Evolutionary conservation across 1,140 invertebrate genomes (phyloP).

Genomic region (Heliconius eleuchia): DNA sequence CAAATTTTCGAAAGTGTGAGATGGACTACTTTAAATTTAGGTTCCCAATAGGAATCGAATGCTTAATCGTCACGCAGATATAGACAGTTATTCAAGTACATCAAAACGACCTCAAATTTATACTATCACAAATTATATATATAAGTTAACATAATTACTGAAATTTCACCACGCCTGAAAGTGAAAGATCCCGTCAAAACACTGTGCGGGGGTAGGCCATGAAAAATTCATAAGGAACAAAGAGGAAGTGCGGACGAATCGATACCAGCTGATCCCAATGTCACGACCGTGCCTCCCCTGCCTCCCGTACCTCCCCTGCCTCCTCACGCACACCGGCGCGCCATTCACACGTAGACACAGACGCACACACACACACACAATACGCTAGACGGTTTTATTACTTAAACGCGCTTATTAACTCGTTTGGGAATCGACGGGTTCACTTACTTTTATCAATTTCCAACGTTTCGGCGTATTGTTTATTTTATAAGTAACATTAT

Average conservation of each 20-base stretch:
- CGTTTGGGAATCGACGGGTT: slow-evolving; percentile 12
- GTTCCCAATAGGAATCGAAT: background rate
- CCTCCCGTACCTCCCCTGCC: slow-evolving; percentile 9
- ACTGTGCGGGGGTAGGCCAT: slow-evolving; percentile 47
- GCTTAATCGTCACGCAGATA: background rate
- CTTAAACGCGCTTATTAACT: slow-evolving; percentile 1
- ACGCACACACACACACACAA: slow-evolving; percentile 38
- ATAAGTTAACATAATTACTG: background rate
- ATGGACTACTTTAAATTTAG: too few species aligned
- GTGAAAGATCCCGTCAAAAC: slow-evolving; percentile 47
- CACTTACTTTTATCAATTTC: slow-evolving; percentile 7
- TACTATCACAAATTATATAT: background rate
- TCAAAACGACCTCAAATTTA: background rate
- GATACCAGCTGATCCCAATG: slow-evolving; percentile 79
- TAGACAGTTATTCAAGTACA: background rate
- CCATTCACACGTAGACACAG: slow-evolving; percentile 28
- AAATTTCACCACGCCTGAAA: background rate
- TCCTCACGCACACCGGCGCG: slow-evolving; percentile 22
- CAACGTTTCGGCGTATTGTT: background rate
- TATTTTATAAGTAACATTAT: too few species aligned
- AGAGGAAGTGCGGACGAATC: slow-evolving; percentile 72
- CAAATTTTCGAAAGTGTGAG: too few species aligned
- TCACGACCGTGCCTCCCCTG: slow-evolving; percentile 52
- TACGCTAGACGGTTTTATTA: slow-evolving; percentile 13
- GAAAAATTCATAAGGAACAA: slow-evolving; percentile 76